These are phyloP conservation scores for Tapirus indicus DNA, from an alignment of 2,797 vertebrate genomes.

Conservation along the genomic window DNA sequence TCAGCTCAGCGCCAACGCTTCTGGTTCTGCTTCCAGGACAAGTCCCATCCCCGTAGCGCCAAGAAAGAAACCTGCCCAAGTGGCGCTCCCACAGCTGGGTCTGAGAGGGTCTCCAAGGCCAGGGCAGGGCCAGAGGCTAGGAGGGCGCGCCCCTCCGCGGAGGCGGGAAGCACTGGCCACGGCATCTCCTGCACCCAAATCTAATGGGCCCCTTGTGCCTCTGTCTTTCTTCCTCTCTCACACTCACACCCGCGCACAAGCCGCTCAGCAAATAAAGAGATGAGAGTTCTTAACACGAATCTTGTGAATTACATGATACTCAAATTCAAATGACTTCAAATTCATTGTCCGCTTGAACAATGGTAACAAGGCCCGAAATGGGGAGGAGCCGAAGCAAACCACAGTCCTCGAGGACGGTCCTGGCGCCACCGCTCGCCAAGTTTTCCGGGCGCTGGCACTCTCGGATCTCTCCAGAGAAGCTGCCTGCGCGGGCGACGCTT, in stretches of 20 bases:
- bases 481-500: accelerated
- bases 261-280: conserved; percentile 51
- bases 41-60: neutral
- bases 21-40: neutral
- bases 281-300: conserved; percentile 34
- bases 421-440: neutral
- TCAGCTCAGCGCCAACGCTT: neutral
- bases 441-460: neutral
- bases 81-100: neutral
- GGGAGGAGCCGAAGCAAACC: neutral
- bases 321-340: conserved; percentile 67
- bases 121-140: neutral
- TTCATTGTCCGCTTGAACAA: conserved; percentile 67
- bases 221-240: neutral
- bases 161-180: accelerated
- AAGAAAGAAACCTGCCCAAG: conserved; percentile 3
- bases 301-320: conserved; percentile 31
- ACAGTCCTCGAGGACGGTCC: neutral
- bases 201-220: neutral
- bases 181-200: neutral
- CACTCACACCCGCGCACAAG: neutral
- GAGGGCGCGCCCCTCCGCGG: neutral
- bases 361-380: conserved; percentile 5
- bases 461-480: neutral
- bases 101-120: neutral